Evolutionary conservation across 2,888 invertebrate species (phyloP).

Genomic region (Lydus trimaculatus): DNA sequence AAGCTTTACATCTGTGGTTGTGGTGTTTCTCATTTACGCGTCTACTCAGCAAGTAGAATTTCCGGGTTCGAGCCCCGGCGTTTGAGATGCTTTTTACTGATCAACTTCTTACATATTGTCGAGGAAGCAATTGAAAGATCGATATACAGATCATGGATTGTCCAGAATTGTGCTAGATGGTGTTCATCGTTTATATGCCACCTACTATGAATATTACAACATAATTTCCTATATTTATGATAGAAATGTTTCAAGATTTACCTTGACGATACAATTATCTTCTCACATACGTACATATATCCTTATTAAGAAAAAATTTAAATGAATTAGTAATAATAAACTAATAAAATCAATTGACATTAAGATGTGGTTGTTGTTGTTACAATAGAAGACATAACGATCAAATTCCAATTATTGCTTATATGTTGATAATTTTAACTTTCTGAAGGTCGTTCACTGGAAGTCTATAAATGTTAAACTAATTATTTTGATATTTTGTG

Average conservation of each 20-base stretch:
- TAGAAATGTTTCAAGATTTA: not conserved
- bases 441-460: not conserved
- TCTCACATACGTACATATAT: too few species aligned
- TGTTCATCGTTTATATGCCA: not conserved
- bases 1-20: too few species aligned
- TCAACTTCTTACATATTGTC: too few species aligned
- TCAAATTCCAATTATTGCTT: not conserved
- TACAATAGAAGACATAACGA: not conserved
- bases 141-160: not conserved
- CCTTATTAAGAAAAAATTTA: not conserved
- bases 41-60: too few species aligned
- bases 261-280: not conserved
- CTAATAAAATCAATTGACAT: not conserved
- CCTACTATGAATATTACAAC: not conserved
- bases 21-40: too few species aligned
- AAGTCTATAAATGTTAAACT: slow-evolving; percentile 11
- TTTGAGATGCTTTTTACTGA: too few species aligned
- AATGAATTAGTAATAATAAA: not conserved
- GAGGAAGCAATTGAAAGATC: too few species aligned
- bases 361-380: too few species aligned
- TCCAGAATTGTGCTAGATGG: not conserved
- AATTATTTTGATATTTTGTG: not conserved
- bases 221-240: not conserved
- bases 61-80: too few species aligned
- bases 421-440: not conserved